A percentile compares a stretch with the other conserved stretches of the same genome.
phyloP scores from a whole-genome alignment of 2,113 vertebrate genomes.

The Sinocyclocheilus anshuiensis region DNA sequence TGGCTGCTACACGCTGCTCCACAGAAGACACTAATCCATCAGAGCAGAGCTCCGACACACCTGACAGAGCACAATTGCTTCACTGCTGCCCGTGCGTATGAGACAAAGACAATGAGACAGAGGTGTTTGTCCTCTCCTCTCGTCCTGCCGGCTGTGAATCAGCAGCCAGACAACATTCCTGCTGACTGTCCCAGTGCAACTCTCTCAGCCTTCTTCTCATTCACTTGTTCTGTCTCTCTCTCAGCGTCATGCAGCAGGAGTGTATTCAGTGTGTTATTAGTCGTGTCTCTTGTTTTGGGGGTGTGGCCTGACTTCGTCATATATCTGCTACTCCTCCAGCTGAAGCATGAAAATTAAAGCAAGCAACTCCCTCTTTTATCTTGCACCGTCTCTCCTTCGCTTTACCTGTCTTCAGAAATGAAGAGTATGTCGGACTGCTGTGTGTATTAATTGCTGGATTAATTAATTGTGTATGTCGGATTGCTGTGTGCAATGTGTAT shows the following conservation, averaged over 20 bases:
- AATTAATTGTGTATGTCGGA: no score
- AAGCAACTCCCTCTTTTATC: conserved; percentile 45
- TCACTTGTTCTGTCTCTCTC: conserved; percentile 6
- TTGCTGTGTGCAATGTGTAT: no score
- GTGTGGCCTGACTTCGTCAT: conserved; percentile 69
- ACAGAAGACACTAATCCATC: conserved; percentile 70
- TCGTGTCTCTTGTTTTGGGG: conserved; percentile 72
- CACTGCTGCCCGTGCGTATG: neutral
- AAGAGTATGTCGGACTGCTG: neutral
- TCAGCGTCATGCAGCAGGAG: conserved; percentile 46
- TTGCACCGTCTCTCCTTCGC: neutral
- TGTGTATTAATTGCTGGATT: no score
- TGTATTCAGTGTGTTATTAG: conserved; percentile 75
- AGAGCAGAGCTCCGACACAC: conserved; percentile 53
- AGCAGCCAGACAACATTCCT: conserved; percentile 26
- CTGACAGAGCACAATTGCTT: conserved; percentile 51
- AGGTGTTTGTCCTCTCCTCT: conserved; percentile 22
- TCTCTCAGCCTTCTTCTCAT: neutral
- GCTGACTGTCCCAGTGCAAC: conserved; percentile 11
- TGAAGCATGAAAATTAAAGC: conserved; percentile 5
- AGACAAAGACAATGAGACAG: conserved; percentile 30
- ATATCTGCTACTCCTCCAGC: conserved; percentile 50
- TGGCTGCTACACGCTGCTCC: conserved; percentile 61
- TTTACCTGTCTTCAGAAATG: conserved; percentile 41
- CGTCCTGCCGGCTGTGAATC: neutral